Evolutionary conservation across 1,140 invertebrate genomes (phyloP).

Genomic region (Zaprionus davidi): DNA sequence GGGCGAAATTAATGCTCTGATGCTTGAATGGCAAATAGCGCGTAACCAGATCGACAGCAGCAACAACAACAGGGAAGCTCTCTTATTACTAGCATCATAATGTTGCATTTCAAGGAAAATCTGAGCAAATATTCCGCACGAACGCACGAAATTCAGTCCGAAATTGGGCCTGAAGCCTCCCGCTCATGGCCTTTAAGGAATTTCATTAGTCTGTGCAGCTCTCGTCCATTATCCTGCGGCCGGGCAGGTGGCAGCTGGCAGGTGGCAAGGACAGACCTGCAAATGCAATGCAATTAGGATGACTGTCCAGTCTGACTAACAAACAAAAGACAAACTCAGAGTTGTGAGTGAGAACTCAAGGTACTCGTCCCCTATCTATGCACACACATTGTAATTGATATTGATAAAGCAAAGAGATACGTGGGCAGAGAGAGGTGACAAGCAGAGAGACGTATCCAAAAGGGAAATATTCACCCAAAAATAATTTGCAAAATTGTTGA

Average conservation of each 20-base stretch:
- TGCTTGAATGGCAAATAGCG: constrained; percentile 50
- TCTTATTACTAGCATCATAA: not conserved
- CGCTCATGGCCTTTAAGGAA: constrained; percentile 10
- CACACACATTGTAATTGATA: constrained; percentile 4
- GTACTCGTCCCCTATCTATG: not conserved
- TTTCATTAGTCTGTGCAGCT: constrained; percentile 47
- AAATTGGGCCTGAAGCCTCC: not conserved
- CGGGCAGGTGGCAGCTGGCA: not conserved
- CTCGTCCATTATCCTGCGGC: not conserved
- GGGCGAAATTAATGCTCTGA: constrained; percentile 41
- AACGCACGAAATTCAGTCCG: not conserved
- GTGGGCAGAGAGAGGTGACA: too few relatives aligned
- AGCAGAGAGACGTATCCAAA: not conserved
- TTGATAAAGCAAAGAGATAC: not conserved
- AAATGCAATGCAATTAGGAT: constrained; percentile 3
- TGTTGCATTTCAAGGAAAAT: constrained; percentile 1
- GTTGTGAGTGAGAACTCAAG: not conserved
- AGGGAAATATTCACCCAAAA: not conserved
- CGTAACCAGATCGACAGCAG: constrained; percentile 11
- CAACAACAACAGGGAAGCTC: not conserved
- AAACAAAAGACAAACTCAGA: not conserved
- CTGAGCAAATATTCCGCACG: not conserved
- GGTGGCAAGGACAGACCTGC: not conserved
- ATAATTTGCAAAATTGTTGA: constrained; percentile 1
- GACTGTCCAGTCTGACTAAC: not conserved